These are phyloP conservation scores for Griposia aprilina DNA, from an alignment of 2,888 invertebrate species.

Conservation along the genomic window DNA sequence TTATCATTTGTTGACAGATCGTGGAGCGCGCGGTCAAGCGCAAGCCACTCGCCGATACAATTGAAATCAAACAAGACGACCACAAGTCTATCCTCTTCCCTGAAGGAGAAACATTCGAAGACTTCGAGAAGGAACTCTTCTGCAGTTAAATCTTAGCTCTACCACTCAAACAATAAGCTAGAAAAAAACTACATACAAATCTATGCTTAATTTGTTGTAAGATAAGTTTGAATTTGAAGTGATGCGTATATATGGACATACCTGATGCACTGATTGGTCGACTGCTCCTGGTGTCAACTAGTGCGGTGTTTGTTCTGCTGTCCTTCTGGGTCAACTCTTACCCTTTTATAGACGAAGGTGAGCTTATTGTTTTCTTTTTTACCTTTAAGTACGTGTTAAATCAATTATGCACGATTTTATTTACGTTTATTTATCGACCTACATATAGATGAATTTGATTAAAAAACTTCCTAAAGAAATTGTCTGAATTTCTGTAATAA, in stretches of 20 bases:
- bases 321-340: slow-evolving; percentile 92
- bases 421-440: not conserved
- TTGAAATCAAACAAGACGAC: slow-evolving; percentile 82
- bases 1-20: slow-evolving; percentile 81
- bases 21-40: slow-evolving; percentile 90
- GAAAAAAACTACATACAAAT: slow-evolving; percentile 88
- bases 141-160: slow-evolving; percentile 79
- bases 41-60: slow-evolving; percentile 83
- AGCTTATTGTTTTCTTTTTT: slow-evolving; percentile 43
- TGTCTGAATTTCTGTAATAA: too few relatives aligned
- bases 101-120: slow-evolving; percentile 89
- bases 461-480: too few relatives aligned
- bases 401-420: not conserved
- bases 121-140: slow-evolving; percentile 92
- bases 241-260: slow-evolving; percentile 87
- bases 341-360: slow-evolving; percentile 92
- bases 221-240: slow-evolving; percentile 38
- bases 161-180: slow-evolving; percentile 67
- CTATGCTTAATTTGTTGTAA: slow-evolving; percentile 5
- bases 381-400: not conserved
- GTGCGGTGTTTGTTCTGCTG: slow-evolving; percentile 90
- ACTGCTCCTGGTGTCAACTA: slow-evolving; percentile 88
- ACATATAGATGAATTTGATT: too few relatives aligned
- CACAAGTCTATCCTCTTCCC: slow-evolving; percentile 92
- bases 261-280: slow-evolving; percentile 91